Percentiles rank a stretch among this genome's conserved stretches.
These are phyloP conservation scores for Girardinus metallicus DNA, from an alignment of 2,797 vertebrate genomes.

Conservation along the genomic window DNA sequence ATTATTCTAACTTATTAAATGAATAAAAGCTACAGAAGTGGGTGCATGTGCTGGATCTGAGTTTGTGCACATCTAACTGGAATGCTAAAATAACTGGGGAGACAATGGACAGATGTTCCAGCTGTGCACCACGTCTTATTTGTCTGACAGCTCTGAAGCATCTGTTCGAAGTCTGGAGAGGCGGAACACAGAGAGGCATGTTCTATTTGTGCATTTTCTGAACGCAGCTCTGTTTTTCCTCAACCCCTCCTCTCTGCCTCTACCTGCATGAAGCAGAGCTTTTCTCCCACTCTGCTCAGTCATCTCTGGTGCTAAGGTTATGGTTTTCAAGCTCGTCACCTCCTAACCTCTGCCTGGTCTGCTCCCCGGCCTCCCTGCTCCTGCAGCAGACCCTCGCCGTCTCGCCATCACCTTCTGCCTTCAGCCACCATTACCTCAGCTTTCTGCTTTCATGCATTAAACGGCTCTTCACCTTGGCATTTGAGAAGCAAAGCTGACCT, in stretches of 20 bases:
- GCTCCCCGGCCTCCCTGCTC: not conserved
- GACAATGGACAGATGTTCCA: constrained; percentile 5
- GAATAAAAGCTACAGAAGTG: not conserved
- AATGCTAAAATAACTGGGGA: not conserved
- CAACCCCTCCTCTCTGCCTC: not conserved
- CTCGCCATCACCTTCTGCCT: not conserved
- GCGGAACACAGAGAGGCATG: not conserved
- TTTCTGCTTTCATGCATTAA: not conserved
- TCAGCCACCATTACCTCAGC: constrained; percentile 3
- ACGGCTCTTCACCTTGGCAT: constrained; percentile 15
- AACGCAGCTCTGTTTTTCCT: not conserved
- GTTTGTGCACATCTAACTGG: not conserved
- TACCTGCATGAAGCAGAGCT: not conserved
- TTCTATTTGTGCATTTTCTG: not conserved
- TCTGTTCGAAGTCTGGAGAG: not conserved
- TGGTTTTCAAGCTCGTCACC: not conserved
- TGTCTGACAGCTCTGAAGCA: not conserved
- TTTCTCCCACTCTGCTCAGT: constrained; percentile 1
- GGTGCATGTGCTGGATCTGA: not conserved
- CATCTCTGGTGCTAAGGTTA: constrained; percentile 1
- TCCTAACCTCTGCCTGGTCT: not conserved
- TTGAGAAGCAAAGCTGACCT: constrained; percentile 1
- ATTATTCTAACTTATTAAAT: not conserved
- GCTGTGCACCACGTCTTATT: constrained; percentile 1
- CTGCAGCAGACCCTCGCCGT: not conserved